phyloP scores from a whole-genome alignment of 2,113 vertebrate species.

The Todiramphus chloris region DNA sequence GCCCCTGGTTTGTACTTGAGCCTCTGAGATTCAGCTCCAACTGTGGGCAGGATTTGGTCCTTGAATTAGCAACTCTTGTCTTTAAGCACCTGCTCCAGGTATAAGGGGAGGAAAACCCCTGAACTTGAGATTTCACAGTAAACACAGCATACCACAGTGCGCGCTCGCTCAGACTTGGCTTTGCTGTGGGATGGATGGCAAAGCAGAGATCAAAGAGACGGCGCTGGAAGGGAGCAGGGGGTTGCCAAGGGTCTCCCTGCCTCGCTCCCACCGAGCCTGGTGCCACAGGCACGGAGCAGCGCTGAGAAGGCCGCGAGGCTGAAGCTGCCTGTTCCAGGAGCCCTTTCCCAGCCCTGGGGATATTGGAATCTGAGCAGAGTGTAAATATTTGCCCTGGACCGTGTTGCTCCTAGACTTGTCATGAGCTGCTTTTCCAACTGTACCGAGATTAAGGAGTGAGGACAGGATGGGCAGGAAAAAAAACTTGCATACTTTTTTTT shows the following conservation, averaged over 20 bases:
- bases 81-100: not conserved
- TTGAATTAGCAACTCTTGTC: not conserved
- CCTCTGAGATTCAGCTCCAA: not conserved
- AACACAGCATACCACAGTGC: not conserved
- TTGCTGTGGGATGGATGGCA: not conserved
- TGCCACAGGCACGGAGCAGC: not conserved
- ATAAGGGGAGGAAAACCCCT: not conserved
- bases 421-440: not conserved
- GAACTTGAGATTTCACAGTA: not conserved
- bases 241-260: not conserved
- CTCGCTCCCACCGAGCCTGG: fast-evolving
- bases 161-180: not conserved
- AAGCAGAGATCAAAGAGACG: not conserved
- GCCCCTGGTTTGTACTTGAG: not conserved
- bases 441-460: not conserved
- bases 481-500: constrained; percentile 18
- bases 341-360: not conserved
- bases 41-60: not conserved
- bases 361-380: not conserved
- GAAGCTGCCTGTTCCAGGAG: not conserved
- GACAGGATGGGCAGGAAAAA: not conserved
- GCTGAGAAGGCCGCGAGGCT: not conserved
- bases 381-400: constrained; percentile 35
- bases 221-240: not conserved
- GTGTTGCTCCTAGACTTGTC: not conserved